Base-by-base conservation (phyloP, 2,113 vertebrate species). In the Chaetura pelagica region DNA sequence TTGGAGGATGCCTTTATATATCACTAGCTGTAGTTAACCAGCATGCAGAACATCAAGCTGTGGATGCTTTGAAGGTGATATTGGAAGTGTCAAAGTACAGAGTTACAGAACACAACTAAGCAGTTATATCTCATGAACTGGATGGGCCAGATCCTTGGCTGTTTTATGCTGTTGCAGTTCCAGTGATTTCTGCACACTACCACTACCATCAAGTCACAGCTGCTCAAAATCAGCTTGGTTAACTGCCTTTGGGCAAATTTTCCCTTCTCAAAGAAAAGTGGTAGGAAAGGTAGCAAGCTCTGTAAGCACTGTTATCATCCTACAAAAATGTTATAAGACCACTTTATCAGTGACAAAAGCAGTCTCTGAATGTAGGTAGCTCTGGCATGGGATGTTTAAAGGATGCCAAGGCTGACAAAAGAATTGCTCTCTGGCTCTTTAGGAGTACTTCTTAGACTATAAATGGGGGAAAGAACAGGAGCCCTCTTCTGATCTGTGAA, bases 31-130 rank as follows among this genome's bases (percentile, higher is more conserved):
- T 38, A 34, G 20, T n/a, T 93, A 46, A 52, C 19, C 48, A 58
- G 29, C 42, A 14, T 4, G 32, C 29, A 32, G 52, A 51, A 22
- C 24, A 23, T 7, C 34, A 54, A 35, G 26, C 38, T 7, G 0
- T n/a, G 52, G 10, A 12, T 40, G 8, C 34, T 18, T 49, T 17
- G 29, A 29, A 35, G 58, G 3, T 6, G 29, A 13, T 16, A 59
- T 12, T 63, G 17, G 8, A 5, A 76, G 21, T 24, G 20, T 62
- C 52, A 23, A 29, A 63, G 22, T 15, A 55, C 20, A 30, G 49
- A 6, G 6, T 34, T 63, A 40, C 0, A 0, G 55, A n/a, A 58
- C 5, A 5, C 15, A 19, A 40, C 48, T 58, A 2, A 34, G n/a
- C 27, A 42, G 48, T n/a, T 42, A 35, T 29, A 19, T 12, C 20